phyloP scores from a whole-genome alignment of 1,140 invertebrate species.

The Drosophila seguyi region DNA sequence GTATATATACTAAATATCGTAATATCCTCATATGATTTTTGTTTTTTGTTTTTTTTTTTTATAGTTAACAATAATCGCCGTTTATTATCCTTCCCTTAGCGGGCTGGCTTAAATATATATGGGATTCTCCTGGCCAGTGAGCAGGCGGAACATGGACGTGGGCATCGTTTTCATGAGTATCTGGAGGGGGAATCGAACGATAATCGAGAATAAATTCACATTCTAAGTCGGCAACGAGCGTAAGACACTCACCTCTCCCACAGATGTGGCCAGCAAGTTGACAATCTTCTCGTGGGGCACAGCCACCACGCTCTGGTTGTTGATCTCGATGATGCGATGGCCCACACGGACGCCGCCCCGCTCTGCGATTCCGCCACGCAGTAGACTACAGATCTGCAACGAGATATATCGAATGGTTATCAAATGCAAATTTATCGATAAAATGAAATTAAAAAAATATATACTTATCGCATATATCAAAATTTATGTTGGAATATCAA shows the following conservation, averaged over 20 bases:
- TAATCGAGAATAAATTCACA: not conserved
- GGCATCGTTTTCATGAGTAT: conserved; percentile 99
- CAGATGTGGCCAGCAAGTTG: conserved; percentile 98
- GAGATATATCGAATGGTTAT: not conserved
- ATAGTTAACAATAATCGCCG: conserved; percentile 69
- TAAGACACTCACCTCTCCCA: conserved; percentile 94
- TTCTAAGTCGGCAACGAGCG: fast-evolving
- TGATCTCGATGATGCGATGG: conserved; percentile 99
- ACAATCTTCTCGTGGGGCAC: conserved; percentile 99
- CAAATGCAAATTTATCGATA: not conserved
- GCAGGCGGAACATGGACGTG: conserved; percentile 99
- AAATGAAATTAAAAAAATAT: not conserved
- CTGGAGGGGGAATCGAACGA: conserved; percentile 86
- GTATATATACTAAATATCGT: conserved; percentile 49
- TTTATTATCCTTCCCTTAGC: conserved; percentile 33
- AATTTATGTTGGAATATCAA: no score
- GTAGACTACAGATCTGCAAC: conserved; percentile 96
- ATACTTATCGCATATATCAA: not conserved
- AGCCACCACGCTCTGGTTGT: conserved; percentile 99
- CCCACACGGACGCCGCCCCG: conserved; percentile 99
- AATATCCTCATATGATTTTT: conserved; percentile 40
- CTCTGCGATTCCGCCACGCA: conserved; percentile 99
- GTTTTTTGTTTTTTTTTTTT: conserved; percentile 15
- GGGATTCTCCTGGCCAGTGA: conserved; percentile 99
- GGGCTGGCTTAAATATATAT: conserved; percentile 94